Percentiles rank a stretch among this genome's conserved stretches.
Conservation (phyloP, 2,113 vertebrate species). For the Sorex araneus region DNA sequence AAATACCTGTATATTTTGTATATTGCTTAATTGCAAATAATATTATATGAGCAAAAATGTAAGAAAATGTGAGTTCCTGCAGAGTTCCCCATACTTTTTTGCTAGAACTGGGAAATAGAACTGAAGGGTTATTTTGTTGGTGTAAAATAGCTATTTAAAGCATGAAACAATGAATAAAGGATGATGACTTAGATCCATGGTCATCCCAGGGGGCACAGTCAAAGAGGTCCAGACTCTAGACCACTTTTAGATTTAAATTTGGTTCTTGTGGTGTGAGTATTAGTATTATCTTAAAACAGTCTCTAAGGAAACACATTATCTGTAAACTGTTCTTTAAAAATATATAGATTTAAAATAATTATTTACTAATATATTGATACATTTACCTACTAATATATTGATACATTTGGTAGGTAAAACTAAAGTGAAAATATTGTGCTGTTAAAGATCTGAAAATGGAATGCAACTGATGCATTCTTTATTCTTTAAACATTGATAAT, state of each 20-base stretch:
- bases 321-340: slow-evolving; percentile 46
- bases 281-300: neutral
- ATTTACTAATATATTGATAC: slow-evolving; percentile 22
- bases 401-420: too few species aligned
- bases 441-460: slow-evolving; percentile 1
- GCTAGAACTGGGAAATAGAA: slow-evolving; percentile 24
- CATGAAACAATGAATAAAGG: neutral
- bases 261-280: neutral
- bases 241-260: neutral
- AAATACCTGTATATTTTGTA: neutral
- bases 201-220: neutral
- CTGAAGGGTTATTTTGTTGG: neutral
- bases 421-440: slow-evolving; percentile 3
- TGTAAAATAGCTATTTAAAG: neutral
- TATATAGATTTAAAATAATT: slow-evolving; percentile 27
- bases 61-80: neutral
- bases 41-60: slow-evolving; percentile 6
- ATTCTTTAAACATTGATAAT: neutral
- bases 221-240: fast-evolving
- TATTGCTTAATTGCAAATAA: neutral
- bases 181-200: neutral
- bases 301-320: neutral
- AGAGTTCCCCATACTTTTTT: neutral
- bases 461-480: neutral
- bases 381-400: slow-evolving; percentile 41